A percentile compares a stretch with the other conserved stretches of the same genome.
Conservation (phyloP, 2,888 invertebrate species). For the Aproaerema taeniolella region DNA sequence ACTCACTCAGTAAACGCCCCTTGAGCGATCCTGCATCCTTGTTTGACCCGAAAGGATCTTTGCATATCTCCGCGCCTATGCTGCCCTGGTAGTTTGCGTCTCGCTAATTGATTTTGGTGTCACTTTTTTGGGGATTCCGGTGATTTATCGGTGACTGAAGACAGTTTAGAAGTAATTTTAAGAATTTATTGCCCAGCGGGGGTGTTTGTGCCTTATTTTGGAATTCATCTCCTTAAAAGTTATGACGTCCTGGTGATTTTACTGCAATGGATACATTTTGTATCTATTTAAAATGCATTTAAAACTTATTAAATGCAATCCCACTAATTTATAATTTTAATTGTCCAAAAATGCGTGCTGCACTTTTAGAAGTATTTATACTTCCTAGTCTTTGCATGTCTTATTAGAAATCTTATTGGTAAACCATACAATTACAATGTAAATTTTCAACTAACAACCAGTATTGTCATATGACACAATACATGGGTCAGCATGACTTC, state of each 20-base stretch:
- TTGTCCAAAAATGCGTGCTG: too few relatives aligned
- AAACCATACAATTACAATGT: too few relatives aligned
- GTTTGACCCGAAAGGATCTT: background rate
- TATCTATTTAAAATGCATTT: too few relatives aligned
- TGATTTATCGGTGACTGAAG: constrained; percentile 19
- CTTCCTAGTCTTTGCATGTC: too few relatives aligned
- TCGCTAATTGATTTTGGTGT: constrained; percentile 35
- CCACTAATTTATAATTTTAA: too few relatives aligned
- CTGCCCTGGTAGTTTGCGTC: constrained; percentile 29
- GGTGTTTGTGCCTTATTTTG: constrained; percentile 3
- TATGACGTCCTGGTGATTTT: constrained; percentile 29
- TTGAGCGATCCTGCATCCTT: constrained; percentile 1
- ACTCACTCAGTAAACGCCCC: background rate
- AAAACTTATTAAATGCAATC: too few relatives aligned
- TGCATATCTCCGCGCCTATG: constrained; percentile 22
- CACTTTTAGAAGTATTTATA: too few relatives aligned
- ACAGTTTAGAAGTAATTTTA: constrained; percentile 12
- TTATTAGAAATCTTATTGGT: too few relatives aligned
- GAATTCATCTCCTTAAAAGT: background rate
- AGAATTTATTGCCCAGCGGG: constrained; percentile 5
- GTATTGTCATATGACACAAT: too few relatives aligned
- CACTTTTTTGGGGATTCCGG: constrained; percentile 17
- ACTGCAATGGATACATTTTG: constrained; percentile 28
- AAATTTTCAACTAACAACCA: too few relatives aligned
- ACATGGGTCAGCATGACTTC: too few relatives aligned